Evolutionary conservation across 2,888 invertebrate genomes (phyloP).

Genomic region (Phasia obesa): DNA sequence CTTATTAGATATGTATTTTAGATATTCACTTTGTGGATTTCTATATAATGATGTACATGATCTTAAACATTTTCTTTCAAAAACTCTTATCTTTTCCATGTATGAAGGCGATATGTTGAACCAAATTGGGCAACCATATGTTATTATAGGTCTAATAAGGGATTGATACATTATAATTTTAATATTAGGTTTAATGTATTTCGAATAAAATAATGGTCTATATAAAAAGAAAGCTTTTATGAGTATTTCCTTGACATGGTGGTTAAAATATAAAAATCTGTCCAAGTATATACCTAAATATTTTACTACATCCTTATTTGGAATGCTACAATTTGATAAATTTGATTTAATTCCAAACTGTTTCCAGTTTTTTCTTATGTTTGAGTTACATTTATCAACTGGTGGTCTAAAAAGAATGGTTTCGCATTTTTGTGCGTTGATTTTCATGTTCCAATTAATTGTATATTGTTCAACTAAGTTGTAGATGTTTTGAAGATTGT

Average conservation of each 20-base stretch:
- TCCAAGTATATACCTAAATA: neutral
- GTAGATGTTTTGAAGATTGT: neutral
- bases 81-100: slow-evolving; percentile 12
- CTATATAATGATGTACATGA: neutral
- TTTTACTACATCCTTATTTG: neutral
- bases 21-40: neutral
- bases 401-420: too few species aligned
- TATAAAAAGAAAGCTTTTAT: neutral
- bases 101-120: slow-evolving; percentile 20
- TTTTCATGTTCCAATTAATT: neutral
- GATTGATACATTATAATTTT: slow-evolving; percentile 18
- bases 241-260: neutral
- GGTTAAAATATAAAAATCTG: slow-evolving; percentile 2
- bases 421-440: too few species aligned
- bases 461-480: neutral
- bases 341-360: neutral
- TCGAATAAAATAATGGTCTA: neutral
- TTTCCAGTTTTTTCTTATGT: slow-evolving; percentile 4
- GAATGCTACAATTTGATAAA: neutral
- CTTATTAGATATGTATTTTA: slow-evolving; percentile 1
- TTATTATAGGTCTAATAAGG: slow-evolving; percentile 11
- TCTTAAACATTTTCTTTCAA: neutral
- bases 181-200: neutral
- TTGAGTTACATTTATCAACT: neutral
- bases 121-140: slow-evolving; percentile 21